These are phyloP conservation scores for Gobiocypris rarus DNA, from an alignment of 2,113 vertebrate species.

Conservation along the genomic window DNA sequence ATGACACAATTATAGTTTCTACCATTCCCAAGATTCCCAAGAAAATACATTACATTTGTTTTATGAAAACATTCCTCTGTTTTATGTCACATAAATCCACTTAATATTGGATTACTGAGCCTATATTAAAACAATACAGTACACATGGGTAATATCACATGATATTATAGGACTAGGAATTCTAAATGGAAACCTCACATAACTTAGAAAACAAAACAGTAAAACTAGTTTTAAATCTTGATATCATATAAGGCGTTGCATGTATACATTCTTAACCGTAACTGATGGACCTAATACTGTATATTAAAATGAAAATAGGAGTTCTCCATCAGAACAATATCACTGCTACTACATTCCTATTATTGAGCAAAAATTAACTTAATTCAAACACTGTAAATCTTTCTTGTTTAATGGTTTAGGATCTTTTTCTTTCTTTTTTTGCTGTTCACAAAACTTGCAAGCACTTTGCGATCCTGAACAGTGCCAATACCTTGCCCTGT, in stretches of 20 bases:
- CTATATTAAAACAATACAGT: slow-evolving; percentile 6
- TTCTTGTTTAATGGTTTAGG: not conserved
- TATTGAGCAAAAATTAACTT: not conserved
- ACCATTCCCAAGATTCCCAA: not conserved
- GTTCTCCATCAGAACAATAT: not conserved
- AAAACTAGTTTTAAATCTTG: not conserved
- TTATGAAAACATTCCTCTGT: not conserved
- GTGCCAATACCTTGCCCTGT: slow-evolving; percentile 77
- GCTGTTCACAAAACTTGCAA: slow-evolving; percentile 28
- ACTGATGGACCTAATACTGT: not conserved
- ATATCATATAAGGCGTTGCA: not conserved
- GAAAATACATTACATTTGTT: not conserved
- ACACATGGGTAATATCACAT: not conserved
- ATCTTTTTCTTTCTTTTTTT: slow-evolving; percentile 23
- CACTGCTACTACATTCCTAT: not conserved
- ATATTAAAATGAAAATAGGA: not conserved
- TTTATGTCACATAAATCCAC: not conserved
- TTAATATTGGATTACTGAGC: not conserved
- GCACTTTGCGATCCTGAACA: slow-evolving; percentile 68
- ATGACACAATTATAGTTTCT: slow-evolving; percentile 13
- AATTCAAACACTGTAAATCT: slow-evolving; percentile 16
- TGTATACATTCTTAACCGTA: not conserved
- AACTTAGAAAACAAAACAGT: not conserved
- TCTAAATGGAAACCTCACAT: not conserved
- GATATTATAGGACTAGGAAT: not conserved